Conservation (phyloP, 2,888 invertebrate species). For the Stenotaenia linearis region DNA sequence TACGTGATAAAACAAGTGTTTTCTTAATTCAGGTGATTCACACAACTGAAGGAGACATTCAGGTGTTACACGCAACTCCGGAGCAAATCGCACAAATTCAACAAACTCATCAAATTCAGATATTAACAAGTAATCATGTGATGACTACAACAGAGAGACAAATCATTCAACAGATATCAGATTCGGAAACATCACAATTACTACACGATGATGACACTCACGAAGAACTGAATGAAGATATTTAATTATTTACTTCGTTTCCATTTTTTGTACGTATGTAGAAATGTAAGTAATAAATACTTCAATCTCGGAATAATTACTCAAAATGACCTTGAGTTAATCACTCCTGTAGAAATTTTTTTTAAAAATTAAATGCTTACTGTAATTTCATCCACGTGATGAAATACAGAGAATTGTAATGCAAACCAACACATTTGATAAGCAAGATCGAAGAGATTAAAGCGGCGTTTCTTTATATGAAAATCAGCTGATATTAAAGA, state of each 20-base stretch:
- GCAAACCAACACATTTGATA: no score
- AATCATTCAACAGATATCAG: constrained; percentile 24
- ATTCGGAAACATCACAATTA: neutral
- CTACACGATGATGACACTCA: neutral
- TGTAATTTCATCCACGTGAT: neutral
- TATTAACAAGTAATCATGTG: constrained; percentile 38
- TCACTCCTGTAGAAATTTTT: neutral
- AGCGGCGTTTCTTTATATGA: neutral
- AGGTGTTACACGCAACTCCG: constrained; percentile 49
- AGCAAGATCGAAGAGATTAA: neutral
- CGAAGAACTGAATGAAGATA: neutral
- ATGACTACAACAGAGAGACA: constrained; percentile 13
- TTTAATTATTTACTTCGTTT: neutral
- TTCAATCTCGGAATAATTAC: neutral
- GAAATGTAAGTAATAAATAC: neutral
- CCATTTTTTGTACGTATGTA: neutral
- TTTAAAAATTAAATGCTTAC: neutral
- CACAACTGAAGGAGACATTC: constrained; percentile 44
- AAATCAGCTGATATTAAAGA: neutral
- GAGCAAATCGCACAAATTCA: constrained; percentile 48
- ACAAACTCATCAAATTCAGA: constrained; percentile 47
- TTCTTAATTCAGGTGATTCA: constrained; percentile 36
- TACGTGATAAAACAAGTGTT: neutral
- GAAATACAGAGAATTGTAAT: neutral
- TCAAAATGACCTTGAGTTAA: neutral